Evolutionary conservation across 2,888 invertebrate genomes (phyloP), one percentile per base, ranked within the genome.

Genomic region (Sclerodermus sp.): DNA sequence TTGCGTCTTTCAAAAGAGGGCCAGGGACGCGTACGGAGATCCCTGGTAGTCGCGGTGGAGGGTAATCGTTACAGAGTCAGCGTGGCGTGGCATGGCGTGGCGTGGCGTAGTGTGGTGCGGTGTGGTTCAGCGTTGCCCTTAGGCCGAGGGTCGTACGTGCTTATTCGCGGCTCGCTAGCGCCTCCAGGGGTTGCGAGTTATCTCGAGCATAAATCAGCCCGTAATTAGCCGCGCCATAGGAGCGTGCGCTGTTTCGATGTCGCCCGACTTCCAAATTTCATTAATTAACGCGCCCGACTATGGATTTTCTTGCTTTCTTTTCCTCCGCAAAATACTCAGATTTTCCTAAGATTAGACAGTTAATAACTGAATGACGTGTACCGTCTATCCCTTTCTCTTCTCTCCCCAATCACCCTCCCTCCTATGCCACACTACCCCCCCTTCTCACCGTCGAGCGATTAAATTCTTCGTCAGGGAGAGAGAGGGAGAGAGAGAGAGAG

Each of bases 211-310:
- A 67, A 65, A 69, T 69, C 69, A 60, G 56, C 47, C 57, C 57
- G 63, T 66, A 68, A 68, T 69, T 69, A 68, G 64, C 61, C 49
- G 46, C 45, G 49, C n/a, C 6, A 12, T 13, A 13, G n/a, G 34
- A 12, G 34, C 34, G 34, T 13, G 34, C 34, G 34, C 34, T 50
- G 51, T 43, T 45, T 55, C 58, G 67, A 64, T 68, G 68, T 64
- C 67, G 62, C 57, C 58, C 53, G 55, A 62, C 61, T 61, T 69
- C 64, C 58, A 69, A 67, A 66, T 68, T 60, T 58, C 60, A 58
- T 63, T 69, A 66, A 69, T 69, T 68, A 69, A 68, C 61, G 62
- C 60, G 45, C 48, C 51, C 36, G 42, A 54, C 40, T 52, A 43
- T 51, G 43, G 51, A 23, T 45, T 47, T 49, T 39, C 42, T 23